phyloP scores from a whole-genome alignment of 2,888 invertebrate genomes.

The Drosophila nr. perissopoda region DNA sequence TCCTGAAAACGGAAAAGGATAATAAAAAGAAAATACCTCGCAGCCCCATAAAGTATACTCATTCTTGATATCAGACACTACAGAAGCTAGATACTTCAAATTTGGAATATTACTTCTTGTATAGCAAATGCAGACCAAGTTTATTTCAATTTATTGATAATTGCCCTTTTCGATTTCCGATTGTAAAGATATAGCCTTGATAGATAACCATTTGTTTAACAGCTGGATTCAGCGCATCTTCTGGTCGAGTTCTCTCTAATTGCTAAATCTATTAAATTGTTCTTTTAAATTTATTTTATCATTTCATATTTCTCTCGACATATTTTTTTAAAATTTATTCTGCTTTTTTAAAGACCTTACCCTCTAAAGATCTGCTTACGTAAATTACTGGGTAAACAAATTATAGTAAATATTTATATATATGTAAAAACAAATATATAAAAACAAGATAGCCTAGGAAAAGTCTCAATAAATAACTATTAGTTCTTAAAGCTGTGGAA shows the following conservation, averaged over 20 bases:
- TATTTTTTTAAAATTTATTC: not conserved
- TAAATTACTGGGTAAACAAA: not conserved
- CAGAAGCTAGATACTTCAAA: not conserved
- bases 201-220: not conserved
- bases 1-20: not conserved
- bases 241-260: not conserved
- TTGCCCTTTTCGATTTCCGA: not conserved
- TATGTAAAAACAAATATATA: not conserved
- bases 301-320: not conserved
- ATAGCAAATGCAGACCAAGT: not conserved
- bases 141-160: not conserved
- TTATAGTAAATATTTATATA: not conserved
- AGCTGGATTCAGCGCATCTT: not conserved
- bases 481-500: not conserved
- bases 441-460: not conserved
- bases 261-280: not conserved
- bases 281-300: too few species aligned
- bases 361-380: not conserved
- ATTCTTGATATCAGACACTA: not conserved
- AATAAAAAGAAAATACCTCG: not conserved
- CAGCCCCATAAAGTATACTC: not conserved
- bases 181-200: not conserved
- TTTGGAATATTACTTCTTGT: not conserved
- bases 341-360: not conserved
- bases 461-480: not conserved